Base-by-base conservation (phyloP, 2,888 invertebrate genomes). In the Saturnia pavonia region DNA sequence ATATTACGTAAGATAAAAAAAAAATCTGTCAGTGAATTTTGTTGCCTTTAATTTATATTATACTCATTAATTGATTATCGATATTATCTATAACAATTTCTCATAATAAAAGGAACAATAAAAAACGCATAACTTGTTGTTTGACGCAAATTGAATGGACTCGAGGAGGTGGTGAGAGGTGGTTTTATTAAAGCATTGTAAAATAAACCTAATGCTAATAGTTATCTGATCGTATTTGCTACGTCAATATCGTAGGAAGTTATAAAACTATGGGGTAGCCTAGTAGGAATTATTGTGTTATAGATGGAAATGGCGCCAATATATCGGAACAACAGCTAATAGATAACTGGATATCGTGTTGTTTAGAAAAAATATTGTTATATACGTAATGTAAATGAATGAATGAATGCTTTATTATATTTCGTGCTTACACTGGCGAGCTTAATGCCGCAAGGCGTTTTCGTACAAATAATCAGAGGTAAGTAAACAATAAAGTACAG, bases 111-210 rank as follows among this genome's bases (percentile, higher is more conserved):
- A 82, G 83, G 85, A 84, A 85, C 80, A 91, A 92, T 92, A 92
- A 92, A 92, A 92, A 91, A 91, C 86, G 83, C 88, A 90, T 92
- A 91, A 92, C 88, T 86, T 85, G 86, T 84, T 78, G 76, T 80
- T 77, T 84, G 86, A 81, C 85, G 83, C 85, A 91, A 91, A 92
- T 92, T 92, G 91, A 91, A 92, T 91, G 87, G 81, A 78, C 76
- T 78, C 72, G 71, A 77, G 80, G 79, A 78, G 82, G 80, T 79
- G 83, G 85, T 82, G 82, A 84, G 85, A 84, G 83, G 81, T 81
- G 79, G 75, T 54, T 45, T 68, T 57, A 27, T 42, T 45, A 42
- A 69, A 69, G 68, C 70, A 70, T 68, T 51, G 74, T 69, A 83
- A 76, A 76, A 70, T 79, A 70, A 22, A 77, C 82, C 76, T 82